Percentiles rank a stretch among this genome's conserved stretches.
Evolutionary conservation across 2,113 vertebrate genomes (phyloP).

Genomic region (Ictalurus punctatus): DNA sequence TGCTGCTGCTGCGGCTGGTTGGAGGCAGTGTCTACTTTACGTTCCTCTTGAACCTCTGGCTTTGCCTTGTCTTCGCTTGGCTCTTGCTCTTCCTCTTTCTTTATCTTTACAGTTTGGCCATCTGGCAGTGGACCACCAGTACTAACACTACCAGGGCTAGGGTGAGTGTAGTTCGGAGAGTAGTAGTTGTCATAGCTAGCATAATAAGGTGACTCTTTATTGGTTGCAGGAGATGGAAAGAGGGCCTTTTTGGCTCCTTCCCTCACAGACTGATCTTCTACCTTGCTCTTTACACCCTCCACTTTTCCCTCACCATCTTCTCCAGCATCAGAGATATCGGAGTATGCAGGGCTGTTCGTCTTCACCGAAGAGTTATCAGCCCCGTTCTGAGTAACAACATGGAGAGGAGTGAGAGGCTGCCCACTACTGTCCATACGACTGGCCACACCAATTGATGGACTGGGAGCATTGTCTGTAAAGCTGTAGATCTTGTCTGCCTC

Average conservation of each 20-base stretch:
- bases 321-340: slow-evolving; percentile 95
- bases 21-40: slow-evolving; percentile 79
- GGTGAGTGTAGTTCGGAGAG: slow-evolving; percentile 89
- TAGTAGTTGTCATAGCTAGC: slow-evolving; percentile 91
- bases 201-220: slow-evolving; percentile 92
- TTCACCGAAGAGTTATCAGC: slow-evolving; percentile 93
- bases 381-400: slow-evolving; percentile 90
- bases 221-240: slow-evolving; percentile 84
- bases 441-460: slow-evolving; percentile 88
- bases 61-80: slow-evolving; percentile 83
- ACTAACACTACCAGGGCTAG: slow-evolving; percentile 83
- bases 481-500: slow-evolving; percentile 99
- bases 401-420: slow-evolving; percentile 87
- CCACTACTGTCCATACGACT: slow-evolving; percentile 86
- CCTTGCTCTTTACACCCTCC: slow-evolving; percentile 83
- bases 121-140: slow-evolving; percentile 73
- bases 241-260: slow-evolving; percentile 94
- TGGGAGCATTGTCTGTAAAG: slow-evolving; percentile 95
- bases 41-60: slow-evolving; percentile 85
- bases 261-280: slow-evolving; percentile 86
- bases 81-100: slow-evolving; percentile 90
- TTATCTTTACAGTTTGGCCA: slow-evolving; percentile 82
- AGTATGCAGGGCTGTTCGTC: slow-evolving; percentile 96
- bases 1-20: slow-evolving; percentile 63
- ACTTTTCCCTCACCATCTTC: slow-evolving; percentile 93